Evolutionary conservation across 1,140 invertebrate species (phyloP).

Genomic region (Ooceraea biroi): DNA sequence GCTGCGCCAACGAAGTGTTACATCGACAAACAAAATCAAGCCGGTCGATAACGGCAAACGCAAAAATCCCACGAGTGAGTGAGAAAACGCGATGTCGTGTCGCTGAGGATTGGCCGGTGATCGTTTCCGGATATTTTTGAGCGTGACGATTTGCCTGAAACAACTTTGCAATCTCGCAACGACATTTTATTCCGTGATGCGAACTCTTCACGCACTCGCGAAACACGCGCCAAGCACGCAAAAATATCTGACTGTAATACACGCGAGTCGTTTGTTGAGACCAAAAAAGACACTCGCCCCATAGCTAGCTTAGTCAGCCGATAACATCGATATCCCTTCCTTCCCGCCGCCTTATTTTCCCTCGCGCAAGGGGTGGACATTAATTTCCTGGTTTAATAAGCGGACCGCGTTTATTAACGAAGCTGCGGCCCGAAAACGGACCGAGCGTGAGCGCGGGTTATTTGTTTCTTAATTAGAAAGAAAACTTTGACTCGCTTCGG

Average conservation of each 20-base stretch:
- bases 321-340: constrained; percentile 71
- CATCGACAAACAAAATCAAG: constrained; percentile 75
- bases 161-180: too few species aligned
- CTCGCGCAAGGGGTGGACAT: constrained; percentile 77
- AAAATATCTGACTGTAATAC: constrained; percentile 4
- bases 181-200: too few species aligned
- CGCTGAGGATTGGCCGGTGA: constrained; percentile 16
- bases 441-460: constrained; percentile 82
- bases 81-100: constrained; percentile 15
- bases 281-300: background rate
- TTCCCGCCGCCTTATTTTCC: constrained; percentile 47
- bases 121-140: too few species aligned
- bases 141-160: too few species aligned
- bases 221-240: too few species aligned
- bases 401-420: constrained; percentile 82
- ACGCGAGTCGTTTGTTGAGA: background rate
- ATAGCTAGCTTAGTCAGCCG: constrained; percentile 76
- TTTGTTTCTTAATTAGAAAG: constrained; percentile 86
- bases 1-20: constrained; percentile 75
- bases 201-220: too few species aligned
- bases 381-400: constrained; percentile 83
- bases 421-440: constrained; percentile 80
- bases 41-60: constrained; percentile 55
- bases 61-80: constrained; percentile 34
- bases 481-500: constrained; percentile 82